Conservation (phyloP, 2,113 vertebrate genomes). For the Poicephalus gulielmi region DNA sequence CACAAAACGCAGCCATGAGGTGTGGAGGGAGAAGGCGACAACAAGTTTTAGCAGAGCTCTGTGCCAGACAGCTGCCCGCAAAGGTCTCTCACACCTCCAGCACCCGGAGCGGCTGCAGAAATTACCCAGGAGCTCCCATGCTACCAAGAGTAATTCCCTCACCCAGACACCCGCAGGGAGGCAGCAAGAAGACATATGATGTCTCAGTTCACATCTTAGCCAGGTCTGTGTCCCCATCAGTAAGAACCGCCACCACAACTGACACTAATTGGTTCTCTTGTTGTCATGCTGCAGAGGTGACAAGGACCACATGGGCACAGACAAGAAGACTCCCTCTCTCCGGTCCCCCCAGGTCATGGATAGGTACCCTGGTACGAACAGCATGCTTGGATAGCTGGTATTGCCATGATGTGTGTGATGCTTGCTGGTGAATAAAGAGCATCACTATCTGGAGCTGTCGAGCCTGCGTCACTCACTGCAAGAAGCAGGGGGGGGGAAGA, state of each 20-base stretch:
- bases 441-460: slow-evolving; percentile 67
- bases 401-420: slow-evolving; percentile 1
- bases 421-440: slow-evolving; percentile 62
- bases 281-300: slow-evolving; percentile 22
- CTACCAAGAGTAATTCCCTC: not conserved
- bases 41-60: not conserved
- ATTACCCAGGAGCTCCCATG: not conserved
- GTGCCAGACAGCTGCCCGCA: not conserved
- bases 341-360: slow-evolving; percentile 4
- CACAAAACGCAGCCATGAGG: not conserved
- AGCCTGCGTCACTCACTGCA: slow-evolving; percentile 72
- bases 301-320: slow-evolving; percentile 17
- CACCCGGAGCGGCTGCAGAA: accelerated
- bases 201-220: slow-evolving; percentile 28
- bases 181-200: not conserved
- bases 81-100: not conserved
- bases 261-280: slow-evolving; percentile 47
- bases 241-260: slow-evolving; percentile 4
- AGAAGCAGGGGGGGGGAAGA: not conserved
- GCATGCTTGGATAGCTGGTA: not conserved
- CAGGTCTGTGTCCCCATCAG: not conserved
- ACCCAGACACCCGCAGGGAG: not conserved
- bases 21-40: not conserved
- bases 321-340: not conserved
- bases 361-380: not conserved